Evolutionary conservation across 2,888 invertebrate genomes (phyloP), one percentile per base, ranked within the genome.

Genomic region (Dorcus hopei): DNA sequence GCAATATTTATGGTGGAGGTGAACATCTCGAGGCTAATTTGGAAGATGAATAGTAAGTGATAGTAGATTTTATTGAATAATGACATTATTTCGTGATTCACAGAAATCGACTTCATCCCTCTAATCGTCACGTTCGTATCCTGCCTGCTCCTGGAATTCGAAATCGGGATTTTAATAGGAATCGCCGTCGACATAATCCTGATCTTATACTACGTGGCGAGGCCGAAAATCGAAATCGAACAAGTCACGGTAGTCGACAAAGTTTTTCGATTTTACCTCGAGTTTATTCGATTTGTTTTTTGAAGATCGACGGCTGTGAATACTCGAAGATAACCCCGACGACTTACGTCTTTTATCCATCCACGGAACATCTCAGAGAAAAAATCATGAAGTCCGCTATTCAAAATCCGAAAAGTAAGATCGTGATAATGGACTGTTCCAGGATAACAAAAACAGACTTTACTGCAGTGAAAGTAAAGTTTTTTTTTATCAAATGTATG

Each of bases 1-100:
- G 90, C 91, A 0, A 78, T 90, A 50, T 86, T 87, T 67, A 89
- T 90, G 89, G 82, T 90, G 3, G 89, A 90, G 68, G 68, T 85
- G 4, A 77, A 78, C 23, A 84, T 87, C 50, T 67, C 87, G 19
- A 80, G 80, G 65, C 81, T 81, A 38, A 80, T 90, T 9, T 90
- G 89, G 89, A 80, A 75, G 65, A 79, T 82, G 5, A 87, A 80
- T 68, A 82, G 87, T 87, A 71, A 83, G 84, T 54, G 26, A 5
- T 33, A 33, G 7, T 4, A 33, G 4, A 33, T 33, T 33, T 33
- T 33, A 33, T 33, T 26, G 26, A 14, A 14, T 14, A 14, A 14
- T 26, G 26, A 26, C 26, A 1, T 33, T 1, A 33, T 33, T 33
- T 33, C 6, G 26, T 33, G 26, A 33, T 7, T 33, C 26, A 60